These are phyloP conservation scores for Meandrusa payeni DNA, from an alignment of 2,888 invertebrate genomes.

Conservation along the genomic window DNA sequence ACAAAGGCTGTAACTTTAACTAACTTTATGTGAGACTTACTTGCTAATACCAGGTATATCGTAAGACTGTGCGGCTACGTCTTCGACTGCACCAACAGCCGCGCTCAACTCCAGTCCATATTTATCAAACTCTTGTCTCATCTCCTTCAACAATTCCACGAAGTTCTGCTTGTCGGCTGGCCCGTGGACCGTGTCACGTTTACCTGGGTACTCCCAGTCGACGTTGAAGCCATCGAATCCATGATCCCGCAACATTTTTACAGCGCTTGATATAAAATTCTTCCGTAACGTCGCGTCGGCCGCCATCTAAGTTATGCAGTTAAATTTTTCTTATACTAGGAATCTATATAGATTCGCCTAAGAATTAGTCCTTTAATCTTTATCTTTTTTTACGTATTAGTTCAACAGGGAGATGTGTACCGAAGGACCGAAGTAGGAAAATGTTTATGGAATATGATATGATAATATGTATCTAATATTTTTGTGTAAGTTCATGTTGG, in stretches of 20 bases:
- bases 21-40: no score
- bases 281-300: slow-evolving; percentile 58
- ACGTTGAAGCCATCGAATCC: slow-evolving; percentile 86
- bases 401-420: no score
- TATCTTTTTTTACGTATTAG: no score
- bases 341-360: no score
- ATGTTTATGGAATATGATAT: no score
- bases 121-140: slow-evolving; percentile 75
- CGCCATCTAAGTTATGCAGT: slow-evolving; percentile 53
- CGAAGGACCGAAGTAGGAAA: no score
- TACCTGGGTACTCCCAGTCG: slow-evolving; percentile 87
- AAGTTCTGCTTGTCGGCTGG: slow-evolving; percentile 74
- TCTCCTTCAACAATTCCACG: slow-evolving; percentile 74
- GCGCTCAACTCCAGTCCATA: slow-evolving; percentile 78
- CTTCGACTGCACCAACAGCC: slow-evolving; percentile 79
- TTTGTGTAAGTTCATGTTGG: no score
- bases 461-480: no score
- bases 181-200: slow-evolving; percentile 70
- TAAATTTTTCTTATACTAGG: no score
- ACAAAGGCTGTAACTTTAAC: no score
- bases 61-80: slow-evolving; percentile 77
- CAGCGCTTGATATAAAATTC: slow-evolving; percentile 78
- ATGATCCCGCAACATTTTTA: slow-evolving; percentile 74
- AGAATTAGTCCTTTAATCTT: no score
- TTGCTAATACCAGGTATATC: slow-evolving; percentile 78